These are phyloP conservation scores for Cremastinae sp. DNA, from an alignment of 2,888 invertebrate genomes.

Conservation along the genomic window DNA sequence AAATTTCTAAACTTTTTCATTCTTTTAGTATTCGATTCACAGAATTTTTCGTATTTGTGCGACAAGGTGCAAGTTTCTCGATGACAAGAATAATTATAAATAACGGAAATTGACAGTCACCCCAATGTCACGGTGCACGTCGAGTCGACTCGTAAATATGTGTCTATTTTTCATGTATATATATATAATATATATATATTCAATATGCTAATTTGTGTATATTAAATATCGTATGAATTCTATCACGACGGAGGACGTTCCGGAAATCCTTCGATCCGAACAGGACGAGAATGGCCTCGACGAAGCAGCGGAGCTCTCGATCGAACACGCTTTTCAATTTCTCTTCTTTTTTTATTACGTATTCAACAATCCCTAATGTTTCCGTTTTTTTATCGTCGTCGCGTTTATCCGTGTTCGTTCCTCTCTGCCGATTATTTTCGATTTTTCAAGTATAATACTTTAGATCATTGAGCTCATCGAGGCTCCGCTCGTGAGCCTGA, in stretches of 20 bases:
- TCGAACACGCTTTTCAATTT: background rate
- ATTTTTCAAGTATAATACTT: constrained; percentile 63
- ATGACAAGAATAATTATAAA: too few species aligned
- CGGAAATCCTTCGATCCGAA: constrained; percentile 48
- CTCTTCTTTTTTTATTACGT: background rate
- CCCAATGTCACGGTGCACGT: constrained; percentile 19
- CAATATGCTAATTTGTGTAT: constrained; percentile 10
- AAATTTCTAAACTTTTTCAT: too few species aligned
- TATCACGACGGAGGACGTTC: constrained; percentile 50
- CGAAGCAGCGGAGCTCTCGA: constrained; percentile 14
- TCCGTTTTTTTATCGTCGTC: background rate
- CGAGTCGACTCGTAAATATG: constrained; percentile 29
- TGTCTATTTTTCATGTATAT: background rate
- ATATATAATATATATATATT: background rate
- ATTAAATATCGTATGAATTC: constrained; percentile 16
- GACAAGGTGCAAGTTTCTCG: too few species aligned
- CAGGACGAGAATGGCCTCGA: constrained; percentile 48
- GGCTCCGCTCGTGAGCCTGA: constrained; percentile 55
- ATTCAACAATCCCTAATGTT: background rate
- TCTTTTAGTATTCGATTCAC: too few species aligned
- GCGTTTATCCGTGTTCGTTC: background rate
- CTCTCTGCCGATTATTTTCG: background rate
- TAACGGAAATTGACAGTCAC: too few species aligned
- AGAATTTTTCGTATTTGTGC: too few species aligned
- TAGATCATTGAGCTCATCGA: constrained; percentile 62